Evolutionary conservation across 2,113 vertebrate genomes (phyloP), one percentile per base, ranked within the genome.

Genomic region (Myiozetetes cayanensis): DNA sequence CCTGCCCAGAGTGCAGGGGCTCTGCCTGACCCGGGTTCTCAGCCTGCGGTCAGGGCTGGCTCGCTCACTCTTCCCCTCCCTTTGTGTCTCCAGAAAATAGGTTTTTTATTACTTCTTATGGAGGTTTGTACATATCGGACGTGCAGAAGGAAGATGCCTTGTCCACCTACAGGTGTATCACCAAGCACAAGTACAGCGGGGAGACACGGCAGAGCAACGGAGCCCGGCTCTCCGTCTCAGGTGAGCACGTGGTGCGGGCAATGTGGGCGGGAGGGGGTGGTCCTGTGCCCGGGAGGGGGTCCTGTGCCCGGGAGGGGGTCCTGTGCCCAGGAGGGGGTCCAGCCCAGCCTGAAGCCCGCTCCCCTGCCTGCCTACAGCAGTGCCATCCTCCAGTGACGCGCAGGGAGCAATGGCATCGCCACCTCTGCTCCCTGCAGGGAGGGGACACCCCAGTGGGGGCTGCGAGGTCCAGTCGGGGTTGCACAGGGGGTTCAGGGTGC

Each of bases 121-220:
- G 99, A n/a, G 98, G 99, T 93, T 98, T 99, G 97, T 99, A 99
- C 98, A 99, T 99, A 98, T 99, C 99, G 16, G 99, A 99, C 79
- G 99, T 99, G 90, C 99, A 99, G 98, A 99, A 99, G 98, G 99
- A 99, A 98, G 99, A 99, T 35, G 99, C 99, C 89, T 98, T 99
- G 93, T 99, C 99, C 95, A 99, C 99, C 96, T 99, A 99, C 97
- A 98, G 99, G 98, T 99, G 99, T 98, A 99, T 99, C 97, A 99
- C 99, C 97, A 99, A 99, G 98, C 99, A 99, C 98, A 99, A 99
- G 93, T 99, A 99, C 97, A 99, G 99, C 30, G 99, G 99, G 87
- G 99, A 99, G 98, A 99, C 99, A 27, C 98, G 99, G 59, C 99
- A 99, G 98, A 99, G 99, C 98, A 99, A 99, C 23, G 99, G 99